A percentile compares a stretch with the other conserved stretches of the same genome.
Conservation (phyloP, 2,888 invertebrate species). For the Atethmia centrago region DNA sequence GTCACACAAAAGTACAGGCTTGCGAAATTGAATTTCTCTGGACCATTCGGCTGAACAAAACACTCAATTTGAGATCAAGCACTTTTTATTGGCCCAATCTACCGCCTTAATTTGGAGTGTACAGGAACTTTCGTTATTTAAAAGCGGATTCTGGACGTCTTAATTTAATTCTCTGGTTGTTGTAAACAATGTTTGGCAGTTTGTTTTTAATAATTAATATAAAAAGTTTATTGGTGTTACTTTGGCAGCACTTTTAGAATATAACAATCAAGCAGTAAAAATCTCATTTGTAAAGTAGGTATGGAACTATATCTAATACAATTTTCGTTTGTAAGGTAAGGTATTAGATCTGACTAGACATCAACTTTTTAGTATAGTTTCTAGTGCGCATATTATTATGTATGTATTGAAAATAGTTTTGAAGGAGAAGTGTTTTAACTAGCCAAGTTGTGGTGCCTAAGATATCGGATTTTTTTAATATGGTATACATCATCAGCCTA, state of each 20-base stretch:
- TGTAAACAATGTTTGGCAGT: conserved; percentile 6
- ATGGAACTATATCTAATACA: neutral
- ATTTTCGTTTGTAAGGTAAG: conserved; percentile 8
- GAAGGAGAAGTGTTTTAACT: neutral
- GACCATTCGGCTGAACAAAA: conserved; percentile 77
- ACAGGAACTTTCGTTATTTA: conserved; percentile 56
- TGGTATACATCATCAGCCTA: too few species aligned
- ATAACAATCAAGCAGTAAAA: neutral
- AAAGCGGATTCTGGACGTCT: conserved; percentile 45
- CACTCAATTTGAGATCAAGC: conserved; percentile 80
- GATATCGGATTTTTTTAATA: neutral
- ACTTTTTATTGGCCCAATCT: conserved; percentile 74
- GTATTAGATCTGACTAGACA: neutral
- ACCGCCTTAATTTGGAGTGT: conserved; percentile 63
- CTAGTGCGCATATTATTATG: neutral
- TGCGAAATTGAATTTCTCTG: conserved; percentile 72
- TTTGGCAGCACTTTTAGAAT: neutral
- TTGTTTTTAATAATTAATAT: neutral
- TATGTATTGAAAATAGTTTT: neutral
- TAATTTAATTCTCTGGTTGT: conserved; percentile 29
- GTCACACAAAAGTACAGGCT: conserved; percentile 65
- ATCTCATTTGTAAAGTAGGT: neutral
- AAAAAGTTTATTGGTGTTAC: neutral
- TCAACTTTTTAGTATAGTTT: conserved; percentile 2
- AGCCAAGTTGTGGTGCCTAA: neutral